Conservation (phyloP, 2,113 vertebrate genomes). For the Cyrtonyx montezumae region DNA sequence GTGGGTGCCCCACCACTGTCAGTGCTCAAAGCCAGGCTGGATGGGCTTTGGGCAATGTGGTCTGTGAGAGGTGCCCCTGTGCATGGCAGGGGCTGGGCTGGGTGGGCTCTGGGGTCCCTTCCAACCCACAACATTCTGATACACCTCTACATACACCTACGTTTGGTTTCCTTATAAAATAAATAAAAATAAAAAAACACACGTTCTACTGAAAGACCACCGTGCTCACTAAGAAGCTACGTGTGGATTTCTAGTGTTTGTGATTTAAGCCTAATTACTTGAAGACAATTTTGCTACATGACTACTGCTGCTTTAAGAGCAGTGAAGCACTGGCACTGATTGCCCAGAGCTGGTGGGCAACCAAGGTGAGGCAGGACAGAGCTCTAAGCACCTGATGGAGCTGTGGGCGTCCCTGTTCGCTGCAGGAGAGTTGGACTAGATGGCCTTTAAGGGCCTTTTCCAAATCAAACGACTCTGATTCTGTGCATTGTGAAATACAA, state of each 20-base stretch:
- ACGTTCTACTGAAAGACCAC: not conserved
- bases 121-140: not conserved
- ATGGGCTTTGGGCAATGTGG: too few relatives aligned
- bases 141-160: not conserved
- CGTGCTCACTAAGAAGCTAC: not conserved
- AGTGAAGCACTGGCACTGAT: too few relatives aligned
- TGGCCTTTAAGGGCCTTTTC: too few relatives aligned
- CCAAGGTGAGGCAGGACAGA: too few relatives aligned
- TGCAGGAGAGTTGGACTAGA: too few relatives aligned
- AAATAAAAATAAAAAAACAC: not conserved
- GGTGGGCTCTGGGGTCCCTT: not conserved
- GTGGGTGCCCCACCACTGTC: too few relatives aligned
- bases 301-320: not conserved
- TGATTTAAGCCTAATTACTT: not conserved
- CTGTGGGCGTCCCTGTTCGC: too few relatives aligned
- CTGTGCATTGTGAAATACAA: accelerated
- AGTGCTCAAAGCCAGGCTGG: not conserved
- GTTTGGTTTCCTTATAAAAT: not conserved
- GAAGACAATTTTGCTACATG: not conserved
- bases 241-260: not conserved
- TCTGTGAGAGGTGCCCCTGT: too few relatives aligned
- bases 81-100: not conserved
- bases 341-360: too few relatives aligned
- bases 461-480: too few relatives aligned
- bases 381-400: too few relatives aligned